A percentile compares a stretch with the other conserved stretches of the same genome.
phyloP scores from a whole-genome alignment of 1,140 invertebrate genomes.

The Chionoecetes opilio region DNA sequence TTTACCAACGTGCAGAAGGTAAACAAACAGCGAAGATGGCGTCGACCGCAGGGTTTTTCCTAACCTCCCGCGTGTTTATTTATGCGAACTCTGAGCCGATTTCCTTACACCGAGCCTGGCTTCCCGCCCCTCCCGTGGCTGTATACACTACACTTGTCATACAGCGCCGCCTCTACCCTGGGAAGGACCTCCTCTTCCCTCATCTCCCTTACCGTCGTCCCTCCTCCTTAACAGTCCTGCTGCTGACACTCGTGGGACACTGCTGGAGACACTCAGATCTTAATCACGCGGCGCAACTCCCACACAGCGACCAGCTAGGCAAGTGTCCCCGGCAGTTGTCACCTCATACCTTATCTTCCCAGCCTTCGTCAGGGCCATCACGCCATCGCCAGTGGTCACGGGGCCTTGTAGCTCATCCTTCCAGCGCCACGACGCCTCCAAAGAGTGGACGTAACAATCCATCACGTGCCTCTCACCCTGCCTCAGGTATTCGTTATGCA shows the following conservation, averaged over 20 bases:
- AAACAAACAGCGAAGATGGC: conserved; percentile 76
- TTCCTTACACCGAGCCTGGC: conserved; percentile 64
- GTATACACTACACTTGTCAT: conserved; percentile 53
- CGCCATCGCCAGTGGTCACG: not conserved
- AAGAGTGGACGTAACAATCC: not conserved
- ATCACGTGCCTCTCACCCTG: not conserved
- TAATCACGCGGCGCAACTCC: not conserved
- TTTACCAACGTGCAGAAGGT: conserved; percentile 73
- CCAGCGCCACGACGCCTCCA: not conserved
- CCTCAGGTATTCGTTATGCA: not conserved
- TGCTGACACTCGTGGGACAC: not conserved
- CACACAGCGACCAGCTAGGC: not conserved
- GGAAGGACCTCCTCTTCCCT: not conserved
- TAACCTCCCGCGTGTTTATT: conserved; percentile 69
- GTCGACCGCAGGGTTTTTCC: conserved; percentile 73
- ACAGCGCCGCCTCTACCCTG: not conserved
- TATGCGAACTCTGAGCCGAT: conserved; percentile 74
- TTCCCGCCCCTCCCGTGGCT: conserved; percentile 45
- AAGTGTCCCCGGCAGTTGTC: not conserved
- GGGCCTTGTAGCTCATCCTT: not conserved
- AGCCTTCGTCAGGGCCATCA: not conserved
- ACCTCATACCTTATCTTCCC: not conserved
- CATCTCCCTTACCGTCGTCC: not conserved
- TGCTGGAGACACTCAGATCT: not conserved
- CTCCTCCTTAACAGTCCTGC: not conserved